Percentiles rank a stretch among this genome's conserved stretches.
Conservation (phyloP, 2,797 vertebrate genomes). For the Hoplostethus mediterraneus region DNA sequence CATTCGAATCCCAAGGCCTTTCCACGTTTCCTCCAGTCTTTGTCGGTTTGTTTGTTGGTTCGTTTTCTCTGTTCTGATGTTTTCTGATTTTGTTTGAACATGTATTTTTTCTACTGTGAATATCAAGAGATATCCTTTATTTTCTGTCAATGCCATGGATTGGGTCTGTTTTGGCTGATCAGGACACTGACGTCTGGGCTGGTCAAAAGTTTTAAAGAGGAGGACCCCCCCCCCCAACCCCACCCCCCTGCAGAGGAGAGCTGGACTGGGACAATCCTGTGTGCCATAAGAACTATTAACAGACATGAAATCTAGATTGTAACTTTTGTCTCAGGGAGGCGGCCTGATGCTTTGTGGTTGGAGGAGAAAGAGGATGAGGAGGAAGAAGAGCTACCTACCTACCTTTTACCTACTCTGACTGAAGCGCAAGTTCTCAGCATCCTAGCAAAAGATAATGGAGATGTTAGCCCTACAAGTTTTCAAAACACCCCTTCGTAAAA, state of each 20-base stretch:
- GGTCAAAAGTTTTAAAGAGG: slow-evolving; percentile 56
- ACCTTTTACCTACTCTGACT: slow-evolving; percentile 69
- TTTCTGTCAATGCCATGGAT: slow-evolving; percentile 75
- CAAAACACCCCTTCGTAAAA: slow-evolving; percentile 38
- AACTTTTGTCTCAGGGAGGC: slow-evolving; percentile 82
- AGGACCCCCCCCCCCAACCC: slow-evolving; percentile 33
- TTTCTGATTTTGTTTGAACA: slow-evolving; percentile 49
- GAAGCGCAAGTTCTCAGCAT: slow-evolving; percentile 64
- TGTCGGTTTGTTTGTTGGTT: slow-evolving; percentile 51
- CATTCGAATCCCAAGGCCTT: slow-evolving; percentile 46
- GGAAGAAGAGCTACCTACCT: slow-evolving; percentile 64
- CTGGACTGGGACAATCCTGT: slow-evolving; percentile 84
- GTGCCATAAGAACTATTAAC: slow-evolving; percentile 83
- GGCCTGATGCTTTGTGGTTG: slow-evolving; percentile 70
- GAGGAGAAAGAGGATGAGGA: slow-evolving; percentile 70
- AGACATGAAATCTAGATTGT: slow-evolving; percentile 78
- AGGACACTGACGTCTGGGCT: slow-evolving; percentile 60
- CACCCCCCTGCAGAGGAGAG: slow-evolving; percentile 50
- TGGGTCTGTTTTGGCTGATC: slow-evolving; percentile 66
- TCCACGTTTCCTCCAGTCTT: slow-evolving; percentile 60
- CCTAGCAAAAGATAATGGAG: slow-evolving; percentile 49
- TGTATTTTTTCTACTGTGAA: slow-evolving; percentile 85
- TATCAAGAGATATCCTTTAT: slow-evolving; percentile 76
- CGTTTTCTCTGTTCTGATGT: slow-evolving; percentile 46
- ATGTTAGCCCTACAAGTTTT: slow-evolving; percentile 46